Base-by-base conservation (phyloP, 2,797 vertebrate species). In the Acipenser transmontanus region DNA sequence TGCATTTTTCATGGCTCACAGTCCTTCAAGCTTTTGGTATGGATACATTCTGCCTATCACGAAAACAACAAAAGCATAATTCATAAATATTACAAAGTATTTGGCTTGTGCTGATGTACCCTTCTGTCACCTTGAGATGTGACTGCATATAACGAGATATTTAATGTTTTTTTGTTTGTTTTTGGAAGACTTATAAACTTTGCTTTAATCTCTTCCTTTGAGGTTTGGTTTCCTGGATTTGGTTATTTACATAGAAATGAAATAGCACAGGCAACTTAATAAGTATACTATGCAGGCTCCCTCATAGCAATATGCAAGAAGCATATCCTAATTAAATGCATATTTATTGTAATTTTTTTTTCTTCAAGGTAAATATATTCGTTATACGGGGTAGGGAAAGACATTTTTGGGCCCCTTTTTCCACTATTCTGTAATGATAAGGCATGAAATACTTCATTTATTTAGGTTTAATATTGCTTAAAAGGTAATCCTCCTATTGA, bases 1-100 rank as follows among this genome's bases (percentile, higher is more conserved):
- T 87, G 74, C 57, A 85, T 78, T 80, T 88, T 84, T 88, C 74
- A 84, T 76, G 80, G 78, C 79, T 81, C 66, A 81, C 78, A 83
- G 83, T 73, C 69, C 76, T 79, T 72, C 74, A 70, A 72, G 69
- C 71, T 78, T 76, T 57, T 74, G 67, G 51, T 66, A 81, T 61
- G 69, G 72, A 73, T 34, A 34, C 34, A 34, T 34, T 34, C 34
- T 34, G 34, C 34, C 34, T 34, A 34, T 34, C 34, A 34, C 34
- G 34, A 34, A 34, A 82, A 79, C 77, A 86, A 79, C 78, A 84
- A 82, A 84, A 84, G 71, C 49, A 62, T 2, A 71, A 69, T 76
- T 84, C 82, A 84, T 82, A 83, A 88, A 84, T 85, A 82, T 82
- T 83, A 76, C 47, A 65, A 65, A 77, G 71, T 60, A 71, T 71